Evolutionary conservation across 2,113 vertebrate species (phyloP), one percentile per base, ranked within the genome.

Genomic region (Trogon melanurus): DNA sequence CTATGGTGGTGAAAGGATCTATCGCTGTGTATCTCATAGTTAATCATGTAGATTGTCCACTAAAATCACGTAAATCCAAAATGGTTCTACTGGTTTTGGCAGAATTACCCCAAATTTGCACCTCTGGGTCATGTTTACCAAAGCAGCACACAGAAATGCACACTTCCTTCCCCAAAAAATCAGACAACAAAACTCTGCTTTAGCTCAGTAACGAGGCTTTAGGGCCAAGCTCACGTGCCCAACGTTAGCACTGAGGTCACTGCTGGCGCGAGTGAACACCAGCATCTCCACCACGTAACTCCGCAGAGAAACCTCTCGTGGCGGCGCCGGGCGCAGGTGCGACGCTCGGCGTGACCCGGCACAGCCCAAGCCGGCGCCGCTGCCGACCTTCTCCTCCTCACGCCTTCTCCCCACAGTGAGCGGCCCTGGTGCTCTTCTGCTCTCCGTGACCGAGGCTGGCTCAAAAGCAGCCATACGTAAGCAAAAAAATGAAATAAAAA

Each of bases 231-330:
- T 48, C 29, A 27, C n/a, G 0, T 1, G 21, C 45, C 23, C 8
- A 2, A 14, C 0, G 20, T 18, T 8, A 26, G 67, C 19, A 6
- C 0, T 11, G 75, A 41, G 45, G n/a, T 10, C 30, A 27, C 41
- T 11, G n/a, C 53, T 41, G 3, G 1, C 0, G 2, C 3, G 53
- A 47, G 81, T 0, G 4, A 15, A 47, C 20, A 11, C 21, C 57
- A 21, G 38, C 53, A n/a, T 29, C 58, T 58, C 30, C 21, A 13
- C 2, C 72, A 5, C 2, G 0, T 15, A n/a, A 19, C 53, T 23
- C 26, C 2, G 53, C 14, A 13, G 34, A 23, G 14, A 7, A 50
- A 18, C 34, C 8, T 16, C 75, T 13, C 30, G 5, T 0, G 17
- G 57, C 27, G 18, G 29, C 20, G 3, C 1, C 6, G 54, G 16